These are phyloP conservation scores for Hormaphis cornu DNA, from an alignment of 1,140 invertebrate genomes.

Conservation along the genomic window DNA sequence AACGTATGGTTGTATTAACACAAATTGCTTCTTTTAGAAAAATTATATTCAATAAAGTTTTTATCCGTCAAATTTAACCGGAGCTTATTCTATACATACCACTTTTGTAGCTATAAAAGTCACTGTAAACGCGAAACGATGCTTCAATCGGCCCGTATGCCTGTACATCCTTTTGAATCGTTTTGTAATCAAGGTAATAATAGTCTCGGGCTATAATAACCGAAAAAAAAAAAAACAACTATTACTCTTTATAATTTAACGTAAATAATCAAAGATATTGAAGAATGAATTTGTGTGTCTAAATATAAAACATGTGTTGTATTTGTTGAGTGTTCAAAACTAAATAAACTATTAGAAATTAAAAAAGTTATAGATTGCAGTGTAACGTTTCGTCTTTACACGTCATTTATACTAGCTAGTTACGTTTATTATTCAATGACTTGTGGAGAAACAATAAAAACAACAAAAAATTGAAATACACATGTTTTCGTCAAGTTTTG, in stretches of 20 bases:
- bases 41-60: too few species aligned
- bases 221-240: too few species aligned
- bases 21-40: too few species aligned
- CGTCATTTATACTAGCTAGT: too few species aligned
- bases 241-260: too few species aligned
- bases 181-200: conserved; percentile 44
- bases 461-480: too few species aligned
- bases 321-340: neutral
- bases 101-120: conserved; percentile 35
- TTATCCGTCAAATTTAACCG: too few species aligned
- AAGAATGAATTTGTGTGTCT: too few species aligned
- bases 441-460: too few species aligned
- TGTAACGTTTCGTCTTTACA: neutral
- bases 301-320: neutral
- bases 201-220: neutral
- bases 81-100: conserved; percentile 29
- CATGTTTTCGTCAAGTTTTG: too few species aligned
- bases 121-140: conserved; percentile 35
- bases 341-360: neutral
- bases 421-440: too few species aligned
- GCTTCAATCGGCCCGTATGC: conserved; percentile 35
- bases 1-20: too few species aligned
- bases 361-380: neutral
- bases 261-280: neutral
- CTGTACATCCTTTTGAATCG: conserved; percentile 31